These are phyloP conservation scores for Strix uralensis DNA, from an alignment of 2,113 vertebrate species.

Conservation along the genomic window DNA sequence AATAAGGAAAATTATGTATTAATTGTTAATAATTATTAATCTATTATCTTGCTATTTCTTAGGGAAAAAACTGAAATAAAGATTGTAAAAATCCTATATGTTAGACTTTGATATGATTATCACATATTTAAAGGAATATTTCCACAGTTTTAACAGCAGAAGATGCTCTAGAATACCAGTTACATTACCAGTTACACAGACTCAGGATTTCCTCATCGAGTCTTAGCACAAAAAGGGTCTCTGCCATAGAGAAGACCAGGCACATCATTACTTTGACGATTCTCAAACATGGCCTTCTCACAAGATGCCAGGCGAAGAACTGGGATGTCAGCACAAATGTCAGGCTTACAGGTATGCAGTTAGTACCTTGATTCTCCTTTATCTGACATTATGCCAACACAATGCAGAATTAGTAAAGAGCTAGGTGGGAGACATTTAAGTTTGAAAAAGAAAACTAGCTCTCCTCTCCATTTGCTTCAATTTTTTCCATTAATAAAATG, in stretches of 20 bases:
- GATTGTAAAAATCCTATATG: neutral
- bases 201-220: neutral
- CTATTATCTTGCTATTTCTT: neutral
- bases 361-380: neutral
- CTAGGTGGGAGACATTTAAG: neutral
- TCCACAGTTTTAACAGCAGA: neutral
- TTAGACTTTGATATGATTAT: neutral
- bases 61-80: neutral
- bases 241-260: neutral
- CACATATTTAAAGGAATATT: neutral
- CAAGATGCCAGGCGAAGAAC: neutral
- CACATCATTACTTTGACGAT: neutral
- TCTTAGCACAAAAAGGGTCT: neutral
- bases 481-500: neutral
- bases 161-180: neutral
- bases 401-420: neutral
- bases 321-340: neutral
- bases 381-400: neutral
- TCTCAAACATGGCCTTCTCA: neutral
- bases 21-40: neutral
- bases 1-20: neutral
- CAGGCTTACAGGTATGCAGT: neutral
- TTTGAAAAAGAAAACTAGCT: neutral
- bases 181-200: neutral
- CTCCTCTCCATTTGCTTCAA: neutral